Evolutionary conservation across 2,888 invertebrate genomes (phyloP).

Genomic region (Drosophila neotestacea): DNA sequence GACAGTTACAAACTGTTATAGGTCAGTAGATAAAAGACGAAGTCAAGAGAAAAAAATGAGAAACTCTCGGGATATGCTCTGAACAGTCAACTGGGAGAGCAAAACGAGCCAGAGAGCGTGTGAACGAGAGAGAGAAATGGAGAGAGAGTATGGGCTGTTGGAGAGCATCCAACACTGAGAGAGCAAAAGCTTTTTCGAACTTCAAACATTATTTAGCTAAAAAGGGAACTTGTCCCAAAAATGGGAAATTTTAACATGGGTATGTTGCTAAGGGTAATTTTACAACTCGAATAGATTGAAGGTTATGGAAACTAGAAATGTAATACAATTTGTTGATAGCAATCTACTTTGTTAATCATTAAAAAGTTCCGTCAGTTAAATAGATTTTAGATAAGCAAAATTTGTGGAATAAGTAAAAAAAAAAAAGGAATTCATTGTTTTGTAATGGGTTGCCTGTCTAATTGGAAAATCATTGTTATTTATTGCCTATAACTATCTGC

Average conservation of each 20-base stretch:
- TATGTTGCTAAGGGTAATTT: background rate
- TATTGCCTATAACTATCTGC: background rate
- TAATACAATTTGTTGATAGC: background rate
- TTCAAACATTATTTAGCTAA: background rate
- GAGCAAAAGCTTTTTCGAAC: slow-evolving; percentile 30
- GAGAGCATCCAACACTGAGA: background rate
- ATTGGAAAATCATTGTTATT: background rate
- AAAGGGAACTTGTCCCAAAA: slow-evolving; percentile 23
- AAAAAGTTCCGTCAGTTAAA: background rate
- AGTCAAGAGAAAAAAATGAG: background rate
- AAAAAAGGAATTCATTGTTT: no score
- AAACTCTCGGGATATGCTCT: slow-evolving; percentile 17
- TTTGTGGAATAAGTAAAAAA: no score
- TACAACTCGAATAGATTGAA: background rate
- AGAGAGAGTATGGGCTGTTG: background rate
- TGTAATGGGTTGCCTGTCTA: no score
- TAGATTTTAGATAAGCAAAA: no score
- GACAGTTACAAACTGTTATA: slow-evolving; percentile 66
- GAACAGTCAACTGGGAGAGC: slow-evolving; percentile 3
- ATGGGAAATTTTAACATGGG: slow-evolving; percentile 23
- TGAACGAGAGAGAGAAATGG: background rate
- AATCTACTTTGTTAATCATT: background rate
- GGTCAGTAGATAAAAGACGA: slow-evolving; percentile 65
- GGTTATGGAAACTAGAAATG: background rate
- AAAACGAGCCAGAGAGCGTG: background rate